These are phyloP conservation scores for Halocynthia aurantium DNA, from an alignment of 23 tunicate genomes.

Conservation along the genomic window DNA sequence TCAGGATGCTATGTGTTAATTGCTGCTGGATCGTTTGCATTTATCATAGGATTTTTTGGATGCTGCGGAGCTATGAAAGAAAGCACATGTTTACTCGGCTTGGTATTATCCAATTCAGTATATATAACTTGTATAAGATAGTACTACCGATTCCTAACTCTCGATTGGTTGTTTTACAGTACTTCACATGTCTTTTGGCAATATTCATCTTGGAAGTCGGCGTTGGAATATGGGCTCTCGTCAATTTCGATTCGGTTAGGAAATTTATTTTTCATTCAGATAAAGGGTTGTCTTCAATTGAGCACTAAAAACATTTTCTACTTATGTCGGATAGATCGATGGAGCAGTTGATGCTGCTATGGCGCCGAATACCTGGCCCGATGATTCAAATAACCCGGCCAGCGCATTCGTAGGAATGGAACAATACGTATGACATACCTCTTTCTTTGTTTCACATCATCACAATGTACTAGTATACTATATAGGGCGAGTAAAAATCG, in stretches of 20 bases:
- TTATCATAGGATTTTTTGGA: constrained; percentile 63
- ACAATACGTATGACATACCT: too few relatives aligned
- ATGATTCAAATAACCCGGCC: too few relatives aligned
- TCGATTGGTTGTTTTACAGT: constrained; percentile 37
- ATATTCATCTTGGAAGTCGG: constrained; percentile 60
- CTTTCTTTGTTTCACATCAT: too few relatives aligned
- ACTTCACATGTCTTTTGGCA: constrained; percentile 48
- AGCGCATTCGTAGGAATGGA: too few relatives aligned
- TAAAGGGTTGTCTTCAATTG: too few relatives aligned
- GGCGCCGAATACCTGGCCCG: too few relatives aligned
- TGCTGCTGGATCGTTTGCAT: constrained; percentile 53
- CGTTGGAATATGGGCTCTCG: constrained; percentile 79
- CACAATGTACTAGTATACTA: too few relatives aligned
- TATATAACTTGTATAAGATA: background rate
- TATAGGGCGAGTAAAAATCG: too few relatives aligned
- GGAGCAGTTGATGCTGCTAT: too few relatives aligned
- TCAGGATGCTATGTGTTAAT: constrained; percentile 48
- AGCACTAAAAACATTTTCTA: too few relatives aligned
- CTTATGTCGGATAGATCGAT: too few relatives aligned
- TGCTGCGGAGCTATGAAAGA: constrained; percentile 92
- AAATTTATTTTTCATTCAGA: background rate
- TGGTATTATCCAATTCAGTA: constrained; percentile 18
- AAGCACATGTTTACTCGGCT: constrained; percentile 64
- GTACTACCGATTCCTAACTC: background rate
- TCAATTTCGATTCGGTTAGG: constrained; percentile 44